A percentile compares a stretch with the other conserved stretches of the same genome.
These are phyloP conservation scores for Styela plicata DNA, from an alignment of 23 tunicate genomes.

Conservation along the genomic window DNA sequence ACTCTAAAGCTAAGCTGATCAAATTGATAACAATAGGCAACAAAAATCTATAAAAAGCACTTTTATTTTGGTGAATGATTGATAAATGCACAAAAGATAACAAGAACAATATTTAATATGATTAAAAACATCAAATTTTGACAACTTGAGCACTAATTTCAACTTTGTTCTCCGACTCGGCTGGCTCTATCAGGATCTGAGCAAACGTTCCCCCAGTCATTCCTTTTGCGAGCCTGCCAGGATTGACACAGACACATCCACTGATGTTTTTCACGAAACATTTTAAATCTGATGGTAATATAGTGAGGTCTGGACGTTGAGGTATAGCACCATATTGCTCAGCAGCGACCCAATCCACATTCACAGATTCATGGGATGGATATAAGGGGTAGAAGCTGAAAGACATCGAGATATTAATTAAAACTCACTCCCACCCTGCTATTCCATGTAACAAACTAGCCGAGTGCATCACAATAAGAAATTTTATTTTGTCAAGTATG, in stretches of 20 bases:
- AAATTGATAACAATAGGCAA: too few species aligned
- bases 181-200: conserved; percentile 27
- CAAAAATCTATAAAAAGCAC: not conserved
- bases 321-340: conserved; percentile 41
- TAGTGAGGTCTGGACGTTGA: conserved; percentile 40
- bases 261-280: conserved; percentile 44
- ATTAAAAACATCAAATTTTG: conserved; percentile 32
- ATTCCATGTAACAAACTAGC: too few species aligned
- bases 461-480: too few species aligned
- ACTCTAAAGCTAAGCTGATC: too few species aligned
- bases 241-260: conserved; percentile 75
- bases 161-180: conserved; percentile 14
- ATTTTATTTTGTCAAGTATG: too few species aligned
- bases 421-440: too few species aligned
- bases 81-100: not conserved
- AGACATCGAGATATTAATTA: not conserved
- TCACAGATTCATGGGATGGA: conserved; percentile 59
- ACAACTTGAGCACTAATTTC: conserved; percentile 42
- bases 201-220: conserved; percentile 71
- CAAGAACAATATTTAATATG: too few species aligned
- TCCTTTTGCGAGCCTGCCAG: conserved; percentile 81
- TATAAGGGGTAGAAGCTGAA: conserved; percentile 67
- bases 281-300: conserved; percentile 68
- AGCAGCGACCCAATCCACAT: conserved; percentile 43
- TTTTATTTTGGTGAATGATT: not conserved